These are phyloP conservation scores for Xenopus laevis DNA, from an alignment of 2,113 vertebrate genomes.

Conservation along the genomic window DNA sequence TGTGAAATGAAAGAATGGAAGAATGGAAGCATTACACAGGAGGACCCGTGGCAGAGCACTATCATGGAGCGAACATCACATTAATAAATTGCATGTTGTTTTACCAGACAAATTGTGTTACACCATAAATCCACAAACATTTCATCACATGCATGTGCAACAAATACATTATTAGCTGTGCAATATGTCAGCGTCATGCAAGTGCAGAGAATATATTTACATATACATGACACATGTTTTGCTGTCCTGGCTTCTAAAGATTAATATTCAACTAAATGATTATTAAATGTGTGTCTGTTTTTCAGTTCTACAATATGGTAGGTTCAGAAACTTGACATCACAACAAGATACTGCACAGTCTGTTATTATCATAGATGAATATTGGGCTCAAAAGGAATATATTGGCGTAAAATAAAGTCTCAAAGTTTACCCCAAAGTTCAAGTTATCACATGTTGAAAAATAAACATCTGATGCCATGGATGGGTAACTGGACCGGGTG, in stretches of 20 bases:
- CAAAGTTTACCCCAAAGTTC: too few relatives aligned
- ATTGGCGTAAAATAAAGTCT: too few relatives aligned
- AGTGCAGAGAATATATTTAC: not conserved
- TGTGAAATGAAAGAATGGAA: not conserved
- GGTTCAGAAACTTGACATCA: too few relatives aligned
- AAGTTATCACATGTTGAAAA: too few relatives aligned
- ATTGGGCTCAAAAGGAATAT: too few relatives aligned
- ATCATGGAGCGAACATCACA: not conserved
- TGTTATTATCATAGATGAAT: too few relatives aligned
- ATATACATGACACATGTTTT: not conserved
- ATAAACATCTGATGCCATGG: too few relatives aligned
- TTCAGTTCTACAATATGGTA: too few relatives aligned
- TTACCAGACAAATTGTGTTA: not conserved
- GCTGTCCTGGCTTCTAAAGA: slow-evolving; percentile 36
- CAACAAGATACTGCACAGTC: too few relatives aligned
- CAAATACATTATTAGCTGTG: not conserved
- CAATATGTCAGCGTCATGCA: not conserved
- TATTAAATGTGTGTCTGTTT: too few relatives aligned
- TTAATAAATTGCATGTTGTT: slow-evolving; percentile 43
- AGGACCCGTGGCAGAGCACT: not conserved
- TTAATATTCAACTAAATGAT: not conserved
- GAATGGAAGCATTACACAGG: not conserved
- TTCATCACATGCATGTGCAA: slow-evolving; percentile 11
- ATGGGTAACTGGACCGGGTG: too few relatives aligned
- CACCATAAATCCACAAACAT: not conserved